phyloP scores from a whole-genome alignment of 2,888 invertebrate species.

The Cataglyphis rosenhaueri region DNA sequence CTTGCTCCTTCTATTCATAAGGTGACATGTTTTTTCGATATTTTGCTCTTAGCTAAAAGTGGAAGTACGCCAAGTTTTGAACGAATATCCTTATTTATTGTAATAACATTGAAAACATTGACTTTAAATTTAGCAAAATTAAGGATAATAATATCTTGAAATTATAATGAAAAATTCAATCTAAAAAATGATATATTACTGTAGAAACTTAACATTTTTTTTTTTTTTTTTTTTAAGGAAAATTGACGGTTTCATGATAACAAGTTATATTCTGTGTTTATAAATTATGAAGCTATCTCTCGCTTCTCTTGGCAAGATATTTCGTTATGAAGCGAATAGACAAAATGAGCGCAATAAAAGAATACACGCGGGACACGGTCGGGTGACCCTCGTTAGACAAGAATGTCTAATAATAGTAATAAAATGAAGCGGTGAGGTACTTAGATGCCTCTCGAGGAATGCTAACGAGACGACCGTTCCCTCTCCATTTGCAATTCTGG shows the following conservation, averaged over 20 bases:
- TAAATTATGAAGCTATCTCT: constrained; percentile 15
- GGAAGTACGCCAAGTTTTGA: not conserved
- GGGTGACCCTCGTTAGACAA: constrained; percentile 6
- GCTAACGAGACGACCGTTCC: constrained; percentile 40
- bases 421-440: constrained; percentile 39
- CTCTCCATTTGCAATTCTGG: constrained; percentile 54
- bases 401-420: constrained; percentile 46
- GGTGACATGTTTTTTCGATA: constrained; percentile 44
- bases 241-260: not conserved
- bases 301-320: not conserved
- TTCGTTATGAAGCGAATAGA: constrained; percentile 4
- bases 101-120: not conserved
- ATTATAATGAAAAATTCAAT: not conserved
- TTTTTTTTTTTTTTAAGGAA: not conserved
- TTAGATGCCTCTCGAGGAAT: constrained; percentile 36
- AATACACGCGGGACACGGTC: constrained; percentile 18
- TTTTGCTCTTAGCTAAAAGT: constrained; percentile 27
- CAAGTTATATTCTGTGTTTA: not conserved
- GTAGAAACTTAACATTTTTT: not conserved
- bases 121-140: not conserved
- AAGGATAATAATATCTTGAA: not conserved
- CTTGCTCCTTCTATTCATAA: constrained; percentile 41
- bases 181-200: not conserved
- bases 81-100: not conserved
- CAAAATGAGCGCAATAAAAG: constrained; percentile 16